A percentile compares a stretch with the other conserved stretches of the same genome.
These are phyloP conservation scores for Drosophila kanapiae DNA, from an alignment of 1,140 invertebrate genomes.

Conservation along the genomic window DNA sequence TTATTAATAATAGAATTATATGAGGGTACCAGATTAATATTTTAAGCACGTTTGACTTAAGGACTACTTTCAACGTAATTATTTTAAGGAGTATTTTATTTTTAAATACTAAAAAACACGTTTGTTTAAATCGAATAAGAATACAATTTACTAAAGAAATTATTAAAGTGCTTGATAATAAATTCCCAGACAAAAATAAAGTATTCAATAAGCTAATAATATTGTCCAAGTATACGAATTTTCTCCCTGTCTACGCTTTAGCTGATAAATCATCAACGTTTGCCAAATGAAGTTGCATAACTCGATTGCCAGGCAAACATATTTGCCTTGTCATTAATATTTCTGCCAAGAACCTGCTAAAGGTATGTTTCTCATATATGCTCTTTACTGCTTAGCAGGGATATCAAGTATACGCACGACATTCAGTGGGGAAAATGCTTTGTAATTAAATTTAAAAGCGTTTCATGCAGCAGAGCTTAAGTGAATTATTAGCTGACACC, in stretches of 20 bases:
- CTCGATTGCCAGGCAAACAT: constrained; percentile 57
- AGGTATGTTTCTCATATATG: constrained; percentile 6
- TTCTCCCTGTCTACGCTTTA: constrained; percentile 3
- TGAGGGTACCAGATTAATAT: too few relatives aligned
- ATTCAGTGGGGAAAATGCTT: constrained; percentile 38
- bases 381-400: constrained; percentile 16
- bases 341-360: constrained; percentile 38
- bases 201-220: not conserved
- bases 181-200: too few relatives aligned
- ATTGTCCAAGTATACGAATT: not conserved
- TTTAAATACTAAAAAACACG: not conserved
- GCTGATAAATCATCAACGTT: constrained; percentile 47
- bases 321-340: constrained; percentile 70
- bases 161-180: too few relatives aligned
- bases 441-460: constrained; percentile 74
- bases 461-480: constrained; percentile 51
- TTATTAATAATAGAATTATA: too few relatives aligned
- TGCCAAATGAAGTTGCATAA: constrained; percentile 51
- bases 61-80: too few relatives aligned
- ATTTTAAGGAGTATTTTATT: not conserved
- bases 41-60: too few relatives aligned
- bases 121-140: not conserved
- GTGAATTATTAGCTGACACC: constrained; percentile 63
- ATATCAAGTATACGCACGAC: constrained; percentile 39
- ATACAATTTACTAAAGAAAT: too few relatives aligned